Evolutionary conservation across 1,140 invertebrate species (phyloP).

Genomic region (Oryzaephilus surinamensis): DNA sequence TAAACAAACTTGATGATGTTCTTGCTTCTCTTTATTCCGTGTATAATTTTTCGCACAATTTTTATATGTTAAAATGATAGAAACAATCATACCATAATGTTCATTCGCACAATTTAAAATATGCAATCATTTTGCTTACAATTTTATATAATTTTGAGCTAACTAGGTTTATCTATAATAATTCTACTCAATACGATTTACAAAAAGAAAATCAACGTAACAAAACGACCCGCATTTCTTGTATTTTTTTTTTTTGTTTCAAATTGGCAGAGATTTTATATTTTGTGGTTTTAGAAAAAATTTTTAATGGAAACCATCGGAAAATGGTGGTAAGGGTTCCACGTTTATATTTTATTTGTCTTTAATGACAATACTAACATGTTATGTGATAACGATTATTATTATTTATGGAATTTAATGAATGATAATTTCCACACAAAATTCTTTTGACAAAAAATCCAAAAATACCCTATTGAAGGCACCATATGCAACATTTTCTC

Average conservation of each 20-base stretch:
- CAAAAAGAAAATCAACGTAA: constrained; percentile 3
- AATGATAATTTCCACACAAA: too few relatives aligned
- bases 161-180: not conserved
- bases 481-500: too few relatives aligned
- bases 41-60: constrained; percentile 2
- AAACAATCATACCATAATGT: not conserved
- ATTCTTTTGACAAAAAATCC: too few relatives aligned
- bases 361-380: constrained; percentile 23
- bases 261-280: constrained; percentile 27
- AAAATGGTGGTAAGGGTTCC: constrained; percentile 14
- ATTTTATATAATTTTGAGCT: not conserved
- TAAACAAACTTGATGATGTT: too few relatives aligned
- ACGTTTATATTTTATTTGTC: constrained; percentile 12
- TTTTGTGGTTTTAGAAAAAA: constrained; percentile 5
- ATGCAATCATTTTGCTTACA: not conserved
- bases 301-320: constrained; percentile 15
- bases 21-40: too few relatives aligned
- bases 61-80: not conserved
- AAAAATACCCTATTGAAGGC: too few relatives aligned
- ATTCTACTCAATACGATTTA: too few relatives aligned
- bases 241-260: constrained; percentile 13
- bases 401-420: constrained; percentile 9
- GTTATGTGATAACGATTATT: constrained; percentile 22
- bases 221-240: constrained; percentile 22
- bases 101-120: not conserved